Evolutionary conservation across 2,888 invertebrate species (phyloP).

Genomic region (Aphrophora alni): DNA sequence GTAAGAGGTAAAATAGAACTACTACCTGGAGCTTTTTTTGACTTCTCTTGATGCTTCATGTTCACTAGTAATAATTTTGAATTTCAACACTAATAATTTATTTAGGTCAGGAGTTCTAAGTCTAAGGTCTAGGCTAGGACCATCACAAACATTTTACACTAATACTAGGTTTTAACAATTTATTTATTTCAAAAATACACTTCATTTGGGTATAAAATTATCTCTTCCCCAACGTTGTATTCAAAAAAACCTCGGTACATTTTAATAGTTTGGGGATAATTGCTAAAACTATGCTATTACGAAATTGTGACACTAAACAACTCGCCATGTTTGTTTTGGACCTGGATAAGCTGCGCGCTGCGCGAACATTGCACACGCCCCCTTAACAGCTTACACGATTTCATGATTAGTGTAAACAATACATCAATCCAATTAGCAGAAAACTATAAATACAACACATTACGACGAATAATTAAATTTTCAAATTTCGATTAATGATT

Average conservation of each 20-base stretch:
- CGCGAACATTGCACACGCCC: background rate
- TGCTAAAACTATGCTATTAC: background rate
- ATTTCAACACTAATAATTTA: background rate
- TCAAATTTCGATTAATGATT: too few relatives aligned
- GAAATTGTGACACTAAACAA: background rate
- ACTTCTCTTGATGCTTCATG: background rate
- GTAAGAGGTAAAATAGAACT: background rate
- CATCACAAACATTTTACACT: background rate
- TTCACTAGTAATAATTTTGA: background rate
- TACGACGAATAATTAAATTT: too few relatives aligned
- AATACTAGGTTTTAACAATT: background rate
- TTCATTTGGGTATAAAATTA: background rate
- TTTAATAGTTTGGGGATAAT: background rate
- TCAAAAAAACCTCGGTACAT: background rate
- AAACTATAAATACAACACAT: too few relatives aligned
- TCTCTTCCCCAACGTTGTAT: background rate
- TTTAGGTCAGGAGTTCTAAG: background rate
- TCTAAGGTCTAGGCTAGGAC: background rate
- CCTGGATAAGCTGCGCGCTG: constrained; percentile 6
- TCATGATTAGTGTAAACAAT: background rate
- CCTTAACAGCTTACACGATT: background rate
- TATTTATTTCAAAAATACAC: background rate
- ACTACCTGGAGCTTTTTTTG: background rate
- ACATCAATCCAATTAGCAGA: too few relatives aligned
- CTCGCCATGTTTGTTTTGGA: constrained; percentile 6